Evolutionary conservation across 1,140 invertebrate species (phyloP), one percentile per base, ranked within the genome.

Genomic region (Sycophila sp.): DNA sequence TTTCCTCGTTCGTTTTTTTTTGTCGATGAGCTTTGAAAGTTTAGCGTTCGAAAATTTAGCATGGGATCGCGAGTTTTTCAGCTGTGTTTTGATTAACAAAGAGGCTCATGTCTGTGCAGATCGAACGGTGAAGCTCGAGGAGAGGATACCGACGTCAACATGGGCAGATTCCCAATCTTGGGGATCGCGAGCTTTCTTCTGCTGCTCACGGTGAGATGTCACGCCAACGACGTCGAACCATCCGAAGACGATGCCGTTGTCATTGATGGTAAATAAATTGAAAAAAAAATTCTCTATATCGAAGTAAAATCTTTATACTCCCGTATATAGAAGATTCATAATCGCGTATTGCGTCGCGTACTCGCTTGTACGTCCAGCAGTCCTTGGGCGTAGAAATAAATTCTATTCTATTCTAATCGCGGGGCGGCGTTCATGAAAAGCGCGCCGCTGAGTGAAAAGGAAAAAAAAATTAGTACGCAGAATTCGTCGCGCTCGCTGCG

Each of bases 211-310:
- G 56, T 22, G 8, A 30, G 7, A 15, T 49, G 22, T 13, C 22
- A 13, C 32, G 24, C 22, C 11, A 11, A 53, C 1, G 17, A 11
- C 32, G 42, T 75, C 42, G 49, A 45, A 5, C 58, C 17, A 6
- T 69, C 69, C 7, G 51, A 75, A 19, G 71, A 77, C 0, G 71
- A 70, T 26, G 74, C 76, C 49, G 68, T 83, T 45, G 73, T 83
- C 36, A n/a, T 84, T 19, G 81, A 84, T 73, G 80, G 83, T 85
- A 68, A 80, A 17, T 42, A 17, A 49, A 22, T 2, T 22, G 24
- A 22, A 26, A 22, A 49, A 22, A 42, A 42, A 42, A 42, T 8
- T 42, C 40, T 42, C n/a, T n/a, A n/a, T n/a, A n/a, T n/a, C n/a
- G n/a, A n/a, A n/a, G n/a, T n/a, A n/a, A n/a, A n/a, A n/a, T n/a